phyloP scores from a whole-genome alignment of 2,113 vertebrate genomes.

The Baryphthengus martii region DNA sequence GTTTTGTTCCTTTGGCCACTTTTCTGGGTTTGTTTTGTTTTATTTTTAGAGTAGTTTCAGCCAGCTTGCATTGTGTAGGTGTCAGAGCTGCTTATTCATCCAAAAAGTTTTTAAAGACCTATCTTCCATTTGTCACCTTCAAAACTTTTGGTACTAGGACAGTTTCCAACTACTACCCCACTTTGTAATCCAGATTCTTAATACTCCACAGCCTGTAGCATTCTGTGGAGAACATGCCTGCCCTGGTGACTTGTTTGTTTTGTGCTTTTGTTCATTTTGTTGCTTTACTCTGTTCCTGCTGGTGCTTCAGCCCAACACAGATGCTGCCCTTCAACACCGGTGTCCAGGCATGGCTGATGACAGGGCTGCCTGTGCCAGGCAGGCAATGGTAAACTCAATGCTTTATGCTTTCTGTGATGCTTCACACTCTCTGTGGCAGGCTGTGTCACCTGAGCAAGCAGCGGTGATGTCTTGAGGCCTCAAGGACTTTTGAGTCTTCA shows the following conservation, averaged over 20 bases:
- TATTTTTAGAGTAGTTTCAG: background rate
- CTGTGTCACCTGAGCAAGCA: background rate
- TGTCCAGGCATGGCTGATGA: background rate
- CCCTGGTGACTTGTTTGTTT: background rate
- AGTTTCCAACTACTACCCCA: background rate
- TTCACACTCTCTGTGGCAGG: background rate
- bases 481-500: background rate
- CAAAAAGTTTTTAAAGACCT: background rate
- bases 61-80: accelerated
- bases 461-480: accelerated
- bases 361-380: background rate
- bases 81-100: background rate
- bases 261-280: background rate
- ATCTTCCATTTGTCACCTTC: background rate
- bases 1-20: background rate
- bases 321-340: background rate
- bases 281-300: background rate
- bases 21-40: background rate
- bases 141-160: background rate
- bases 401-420: accelerated
- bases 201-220: background rate
- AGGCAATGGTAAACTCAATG: background rate
- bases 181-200: background rate
- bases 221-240: background rate
- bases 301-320: background rate